These are phyloP conservation scores for Molorchus minor DNA, from an alignment of 2,888 invertebrate genomes.

Conservation along the genomic window DNA sequence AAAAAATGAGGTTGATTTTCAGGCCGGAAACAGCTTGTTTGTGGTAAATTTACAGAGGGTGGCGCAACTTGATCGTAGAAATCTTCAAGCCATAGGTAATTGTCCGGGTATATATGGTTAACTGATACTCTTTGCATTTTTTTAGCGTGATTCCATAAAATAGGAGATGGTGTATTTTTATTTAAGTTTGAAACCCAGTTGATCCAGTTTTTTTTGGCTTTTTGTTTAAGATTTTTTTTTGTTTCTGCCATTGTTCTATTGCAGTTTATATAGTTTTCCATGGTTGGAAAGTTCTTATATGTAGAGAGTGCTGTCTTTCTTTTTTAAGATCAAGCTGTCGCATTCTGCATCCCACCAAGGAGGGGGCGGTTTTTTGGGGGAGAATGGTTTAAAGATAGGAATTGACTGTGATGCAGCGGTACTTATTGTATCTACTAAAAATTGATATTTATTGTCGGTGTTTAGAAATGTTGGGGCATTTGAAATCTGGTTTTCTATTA, in stretches of 20 bases:
- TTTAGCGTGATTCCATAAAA: neutral
- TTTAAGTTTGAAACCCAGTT: neutral
- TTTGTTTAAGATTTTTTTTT: neutral
- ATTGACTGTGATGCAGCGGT: neutral
- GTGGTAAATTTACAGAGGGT: too few relatives aligned
- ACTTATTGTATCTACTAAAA: neutral
- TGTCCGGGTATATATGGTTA: neutral
- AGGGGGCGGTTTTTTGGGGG: neutral
- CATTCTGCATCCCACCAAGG: conserved; percentile 20
- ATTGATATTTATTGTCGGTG: neutral
- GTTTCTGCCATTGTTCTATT: neutral
- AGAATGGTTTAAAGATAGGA: conserved; percentile 5
- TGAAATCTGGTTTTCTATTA: neutral
- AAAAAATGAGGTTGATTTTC: neutral
- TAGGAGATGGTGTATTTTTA: neutral
- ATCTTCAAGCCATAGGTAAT: neutral
- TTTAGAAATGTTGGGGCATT: neutral
- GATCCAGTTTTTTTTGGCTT: neutral
- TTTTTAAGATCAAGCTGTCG: too few relatives aligned
- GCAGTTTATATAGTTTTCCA: neutral
- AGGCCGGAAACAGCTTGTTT: neutral
- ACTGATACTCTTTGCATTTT: neutral
- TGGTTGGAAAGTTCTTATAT: too few relatives aligned
- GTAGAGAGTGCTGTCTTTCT: too few relatives aligned
- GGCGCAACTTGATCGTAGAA: neutral